Evolutionary conservation across 2,797 vertebrate genomes (phyloP), one percentile per base, ranked within the genome.

Genomic region (Crocidura indochinensis): DNA sequence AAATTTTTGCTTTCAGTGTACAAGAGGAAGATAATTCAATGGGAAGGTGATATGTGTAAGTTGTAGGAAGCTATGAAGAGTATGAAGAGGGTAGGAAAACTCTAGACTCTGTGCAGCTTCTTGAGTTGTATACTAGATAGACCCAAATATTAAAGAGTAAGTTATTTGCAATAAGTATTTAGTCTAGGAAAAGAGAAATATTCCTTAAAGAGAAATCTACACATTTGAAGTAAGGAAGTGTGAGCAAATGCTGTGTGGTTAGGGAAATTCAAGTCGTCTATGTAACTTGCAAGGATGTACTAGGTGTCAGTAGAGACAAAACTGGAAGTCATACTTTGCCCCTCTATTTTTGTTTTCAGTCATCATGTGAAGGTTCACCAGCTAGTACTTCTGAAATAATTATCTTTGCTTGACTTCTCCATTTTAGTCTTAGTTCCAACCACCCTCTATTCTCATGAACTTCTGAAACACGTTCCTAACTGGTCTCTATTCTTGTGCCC

Each of bases 1-100:
- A 71, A 90, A 75, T 64, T 10, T 85, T 62, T 84, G 26, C 71
- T 86, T 69, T 49, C 27, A 79, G 15, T n/a, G 22, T 69, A 19
- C 8, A 56, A 22, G 68, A 47, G 46, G 73, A 67, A 84, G 29
- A 26, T 67, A 65, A 56, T 8, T 51, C 60, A 68, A 31, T 6
- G 60, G 44, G 8, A 72, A 74, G 27, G 49, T 51, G 49, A 51
- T 51, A 51, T 51, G 53, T 24, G 49, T 60, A 71, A 62, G 72
- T 31, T 73, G 38, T 14, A 49, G 31, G 15, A 82, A 22, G n/a
- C 8, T 65, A 38, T 77, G 22, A 62, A n/a, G 65, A 68, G 38
- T 38, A 38, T 38, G 38, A 5, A n/a, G 60, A 67, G 26, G 12
- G 3, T 2, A 62, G 60, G 17, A 62, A 24, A 73, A 47, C 68